Conservation (phyloP, 2,888 invertebrate species). For the Platycnemis pennipes region DNA sequence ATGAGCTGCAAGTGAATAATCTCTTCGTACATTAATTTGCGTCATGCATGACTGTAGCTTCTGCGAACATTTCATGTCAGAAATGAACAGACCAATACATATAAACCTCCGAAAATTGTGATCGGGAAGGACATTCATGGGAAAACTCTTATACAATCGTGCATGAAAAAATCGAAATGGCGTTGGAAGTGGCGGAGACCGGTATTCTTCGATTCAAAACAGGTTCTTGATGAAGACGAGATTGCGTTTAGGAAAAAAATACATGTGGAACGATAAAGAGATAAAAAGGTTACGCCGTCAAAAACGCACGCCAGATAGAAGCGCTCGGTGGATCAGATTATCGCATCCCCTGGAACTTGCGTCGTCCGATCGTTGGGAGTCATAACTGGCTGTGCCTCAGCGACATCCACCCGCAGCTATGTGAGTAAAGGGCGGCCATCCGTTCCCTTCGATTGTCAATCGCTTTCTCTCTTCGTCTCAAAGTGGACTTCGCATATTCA, state of each 20-base stretch:
- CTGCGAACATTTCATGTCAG: too few relatives aligned
- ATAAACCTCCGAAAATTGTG: too few relatives aligned
- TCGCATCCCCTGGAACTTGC: neutral
- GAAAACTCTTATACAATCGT: neutral
- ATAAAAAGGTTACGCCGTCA: neutral
- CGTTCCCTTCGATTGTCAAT: too few relatives aligned
- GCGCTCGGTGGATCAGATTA: neutral
- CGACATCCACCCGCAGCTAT: neutral
- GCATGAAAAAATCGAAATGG: neutral
- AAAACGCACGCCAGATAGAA: neutral
- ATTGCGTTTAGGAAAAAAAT: slow-evolving; percentile 9
- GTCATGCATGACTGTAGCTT: too few relatives aligned
- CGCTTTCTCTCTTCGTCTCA: too few relatives aligned
- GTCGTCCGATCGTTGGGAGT: neutral
- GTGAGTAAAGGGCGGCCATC: neutral
- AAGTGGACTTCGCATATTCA: too few relatives aligned
- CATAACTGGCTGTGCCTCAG: neutral
- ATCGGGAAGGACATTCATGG: neutral
- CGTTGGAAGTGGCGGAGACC: neutral
- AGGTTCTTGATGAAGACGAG: neutral
- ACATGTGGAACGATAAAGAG: neutral
- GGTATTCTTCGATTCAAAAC: neutral
- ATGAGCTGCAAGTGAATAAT: too few relatives aligned
- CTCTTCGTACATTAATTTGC: too few relatives aligned
- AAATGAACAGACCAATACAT: too few relatives aligned